Conservation (phyloP, 2,888 invertebrate genomes). For the Hylaea fasciaria region DNA sequence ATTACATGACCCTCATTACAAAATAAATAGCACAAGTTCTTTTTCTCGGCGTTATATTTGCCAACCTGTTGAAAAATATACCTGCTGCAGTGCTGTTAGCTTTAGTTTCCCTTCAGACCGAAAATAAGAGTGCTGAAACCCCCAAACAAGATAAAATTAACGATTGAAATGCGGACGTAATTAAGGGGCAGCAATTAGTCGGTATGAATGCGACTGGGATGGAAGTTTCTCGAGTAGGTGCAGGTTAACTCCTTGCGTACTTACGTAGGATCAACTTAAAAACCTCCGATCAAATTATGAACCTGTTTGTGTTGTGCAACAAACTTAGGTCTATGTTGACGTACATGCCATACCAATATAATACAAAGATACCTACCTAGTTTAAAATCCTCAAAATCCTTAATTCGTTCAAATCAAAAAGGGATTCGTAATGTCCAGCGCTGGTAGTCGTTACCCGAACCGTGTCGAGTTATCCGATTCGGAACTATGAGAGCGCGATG, state of each 20-base stretch:
- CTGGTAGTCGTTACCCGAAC: constrained; percentile 12
- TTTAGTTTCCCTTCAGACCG: constrained; percentile 20
- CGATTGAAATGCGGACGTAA: constrained; percentile 35
- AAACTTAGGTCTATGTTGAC: too few relatives aligned
- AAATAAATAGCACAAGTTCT: not conserved
- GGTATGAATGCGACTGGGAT: constrained; percentile 9
- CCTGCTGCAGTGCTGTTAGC: constrained; percentile 30
- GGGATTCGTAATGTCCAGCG: constrained; percentile 6
- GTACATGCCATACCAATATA: too few relatives aligned
- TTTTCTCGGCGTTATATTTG: not conserved
- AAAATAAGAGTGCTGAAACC: constrained; percentile 35
- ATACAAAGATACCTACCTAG: too few relatives aligned
- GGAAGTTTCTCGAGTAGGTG: constrained; percentile 1
- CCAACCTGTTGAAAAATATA: constrained; percentile 31
- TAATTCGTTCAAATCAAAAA: not conserved
- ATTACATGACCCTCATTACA: not conserved
- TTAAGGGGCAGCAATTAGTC: constrained; percentile 38
- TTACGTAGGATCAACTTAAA: too few relatives aligned
- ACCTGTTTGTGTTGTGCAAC: too few relatives aligned
- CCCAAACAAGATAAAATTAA: constrained; percentile 37
- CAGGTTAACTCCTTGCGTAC: not conserved
- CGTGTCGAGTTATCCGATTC: constrained; percentile 24
- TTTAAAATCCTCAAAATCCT: too few relatives aligned
- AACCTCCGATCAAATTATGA: too few relatives aligned
- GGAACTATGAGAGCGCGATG: constrained; percentile 23